Evolutionary conservation across 2,113 vertebrate species (phyloP), one percentile per base, ranked within the genome.

Genomic region (Chloropsis cyanopogon): DNA sequence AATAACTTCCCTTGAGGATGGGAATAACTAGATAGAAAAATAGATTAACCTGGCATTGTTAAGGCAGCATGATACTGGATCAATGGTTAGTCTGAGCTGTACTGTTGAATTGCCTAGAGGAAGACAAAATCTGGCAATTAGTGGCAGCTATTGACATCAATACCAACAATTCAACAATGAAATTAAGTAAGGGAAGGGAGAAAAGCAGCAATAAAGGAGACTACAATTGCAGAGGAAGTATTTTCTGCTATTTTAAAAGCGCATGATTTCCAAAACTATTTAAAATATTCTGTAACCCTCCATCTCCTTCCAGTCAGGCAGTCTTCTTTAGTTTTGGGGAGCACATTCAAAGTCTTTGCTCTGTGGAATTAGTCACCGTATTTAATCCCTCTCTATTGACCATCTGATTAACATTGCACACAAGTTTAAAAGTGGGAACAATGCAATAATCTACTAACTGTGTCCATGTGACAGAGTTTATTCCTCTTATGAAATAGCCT

Each of bases 21-120:
- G 80, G 56, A 97, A 91, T 94, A 94, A 96, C 80, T 88, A 94
- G 79, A 65, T 78, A 95, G 95, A 96, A 97, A 96, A 96, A 94
- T 95, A 91, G 96, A 96, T 92, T 88, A 91, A 95, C 65, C 65
- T 96, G 88, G 53, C 14, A 79, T 96, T 97, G 87, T 92, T 94
- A 96, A 95, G 85, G 66, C 81, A 93, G 60, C 80, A 92, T 94
- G 66, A 78, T 97, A 68, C 33, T 87, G 37, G 59, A 97, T 95
- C 93, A 91, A 94, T 93, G 82, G 53, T 90, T 87, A 96, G 80
- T 82, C 82, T 82, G 86, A 85, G 6, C 42, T 97, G 86, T 97
- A 61, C 57, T 95, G 82, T 78, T 94, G 65, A 95, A 86, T 56
- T 93, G 83, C 83, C 79, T 95, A 88, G 63, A 93, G 69, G 52